Evolutionary conservation across 2,797 vertebrate species (phyloP), one percentile per base, ranked within the genome.

Genomic region (Chiloscyllium punctatum): DNA sequence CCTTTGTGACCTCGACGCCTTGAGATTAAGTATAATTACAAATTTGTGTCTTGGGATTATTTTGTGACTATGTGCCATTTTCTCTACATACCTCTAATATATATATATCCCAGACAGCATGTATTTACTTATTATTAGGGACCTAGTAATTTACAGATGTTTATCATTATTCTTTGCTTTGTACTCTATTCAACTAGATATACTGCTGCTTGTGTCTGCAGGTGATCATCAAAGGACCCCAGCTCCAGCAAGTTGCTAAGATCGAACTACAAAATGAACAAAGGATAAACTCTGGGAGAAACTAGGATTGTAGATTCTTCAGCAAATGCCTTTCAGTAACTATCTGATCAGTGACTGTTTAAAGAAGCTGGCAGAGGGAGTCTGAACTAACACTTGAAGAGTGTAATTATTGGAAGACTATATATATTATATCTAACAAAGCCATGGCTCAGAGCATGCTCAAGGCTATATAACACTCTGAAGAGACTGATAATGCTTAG

Each of bases 351-450:
- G 87, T 33, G 25, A 27, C 27, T 53, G 51, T 13, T 33, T 90
- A 62, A 33, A 48, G 87, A 62, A 62, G 53, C 6, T 33, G 30
- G 53, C 16, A 11, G 13, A 13, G 51, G 30, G 51, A 37, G n/a
- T 51, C 33, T 5, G 30, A 30, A 53, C 53, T 30, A 57, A 90
- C 37, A 62, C 51, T 57, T 62, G 87, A 30, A 62, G 62, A 62
- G 57, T 30, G 51, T 90, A 90, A 90, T 90, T 90, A 90, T n/a
- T 90, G 87, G 87, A 62, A 90, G 25, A 88, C 27, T 30, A 57
- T 57, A 33, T 11, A 27, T 21, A 82, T 88, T 88, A 88, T 88
- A 88, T 57, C 53, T 88, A 57, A 57, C 57, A 88, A 88, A 88
- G 9, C 25, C 48, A 88, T 53, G 51, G 23, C 33, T 88, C 48